A percentile compares a stretch with the other conserved stretches of the same genome.
phyloP scores from a whole-genome alignment of 2,113 vertebrate species.

The Scomber colias region DNA sequence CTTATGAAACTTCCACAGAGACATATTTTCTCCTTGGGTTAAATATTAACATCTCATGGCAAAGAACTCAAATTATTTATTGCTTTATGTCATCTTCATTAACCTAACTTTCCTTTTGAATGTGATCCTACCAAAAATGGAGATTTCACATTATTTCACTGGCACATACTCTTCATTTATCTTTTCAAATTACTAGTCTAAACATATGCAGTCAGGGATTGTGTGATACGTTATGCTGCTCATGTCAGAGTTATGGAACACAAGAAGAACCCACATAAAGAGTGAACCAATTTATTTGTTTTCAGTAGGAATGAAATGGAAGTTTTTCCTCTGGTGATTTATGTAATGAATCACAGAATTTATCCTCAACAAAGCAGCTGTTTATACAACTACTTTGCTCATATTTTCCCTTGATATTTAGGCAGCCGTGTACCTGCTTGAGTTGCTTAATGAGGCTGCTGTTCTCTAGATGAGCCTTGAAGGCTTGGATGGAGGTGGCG shows the following conservation, averaged over 20 bases:
- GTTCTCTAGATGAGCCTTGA: conserved; percentile 98
- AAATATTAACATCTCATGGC: not conserved
- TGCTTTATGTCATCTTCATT: not conserved
- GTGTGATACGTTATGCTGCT: no score
- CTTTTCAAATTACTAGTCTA: not conserved
- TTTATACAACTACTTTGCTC: no score
- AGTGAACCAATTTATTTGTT: not conserved
- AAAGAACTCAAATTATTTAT: not conserved
- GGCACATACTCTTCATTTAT: not conserved
- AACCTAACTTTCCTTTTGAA: no score
- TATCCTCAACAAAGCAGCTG: no score
- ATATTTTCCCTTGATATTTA: no score
- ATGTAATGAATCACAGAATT: no score
- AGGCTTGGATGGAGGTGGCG: conserved; percentile 97
- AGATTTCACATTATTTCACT: not conserved
- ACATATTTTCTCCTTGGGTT: no score
- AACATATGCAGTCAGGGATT: not conserved
- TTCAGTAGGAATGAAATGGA: not conserved
- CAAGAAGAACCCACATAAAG: not conserved
- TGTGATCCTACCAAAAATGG: not conserved
- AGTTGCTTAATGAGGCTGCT: conserved; percentile 97
- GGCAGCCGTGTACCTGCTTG: conserved; percentile 89
- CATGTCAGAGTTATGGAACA: not conserved
- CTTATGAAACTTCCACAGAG: not conserved
- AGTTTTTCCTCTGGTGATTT: not conserved